phyloP scores from a whole-genome alignment of 2,797 vertebrate species.

The Coendou prehensilis region DNA sequence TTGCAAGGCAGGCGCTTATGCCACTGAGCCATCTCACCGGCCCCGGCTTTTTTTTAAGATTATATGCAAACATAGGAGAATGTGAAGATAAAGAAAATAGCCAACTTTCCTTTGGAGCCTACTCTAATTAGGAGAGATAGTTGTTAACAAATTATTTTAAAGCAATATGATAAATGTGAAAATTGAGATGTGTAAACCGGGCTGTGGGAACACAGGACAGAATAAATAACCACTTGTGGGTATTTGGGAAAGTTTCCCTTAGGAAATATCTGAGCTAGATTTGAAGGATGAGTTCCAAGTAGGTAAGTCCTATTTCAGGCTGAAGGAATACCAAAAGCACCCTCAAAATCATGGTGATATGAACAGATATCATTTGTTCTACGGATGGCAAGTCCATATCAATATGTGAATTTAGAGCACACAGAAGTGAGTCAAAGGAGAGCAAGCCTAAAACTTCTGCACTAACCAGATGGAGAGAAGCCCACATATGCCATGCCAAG shows the following conservation, averaged over 20 bases:
- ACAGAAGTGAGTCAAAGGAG: neutral
- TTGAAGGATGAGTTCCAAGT: constrained; percentile 31
- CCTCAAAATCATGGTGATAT: neutral
- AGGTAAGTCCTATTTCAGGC: neutral
- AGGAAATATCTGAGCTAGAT: constrained; percentile 11
- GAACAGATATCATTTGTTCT: neutral
- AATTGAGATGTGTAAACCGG: neutral
- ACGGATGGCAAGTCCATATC: neutral
- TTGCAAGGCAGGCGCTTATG: too few relatives aligned
- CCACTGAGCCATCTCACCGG: too few relatives aligned
- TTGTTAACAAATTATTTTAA: constrained; percentile 16
- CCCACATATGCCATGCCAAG: neutral
- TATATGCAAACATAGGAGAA: neutral
- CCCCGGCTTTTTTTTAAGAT: neutral
- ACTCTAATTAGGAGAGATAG: neutral
- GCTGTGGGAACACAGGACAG: neutral
- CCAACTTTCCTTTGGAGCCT: constrained; percentile 24
- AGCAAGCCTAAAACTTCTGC: neutral
- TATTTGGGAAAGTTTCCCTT: neutral
- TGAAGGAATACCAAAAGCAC: neutral
- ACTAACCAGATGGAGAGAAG: neutral
- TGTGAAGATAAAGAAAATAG: constrained; percentile 16
- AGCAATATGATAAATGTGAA: neutral
- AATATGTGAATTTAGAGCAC: neutral
- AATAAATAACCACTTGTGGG: neutral